Percentiles rank a stretch among this genome's conserved stretches.
phyloP scores from a whole-genome alignment of 2,888 invertebrate species.

The Ophion ellenae region DNA sequence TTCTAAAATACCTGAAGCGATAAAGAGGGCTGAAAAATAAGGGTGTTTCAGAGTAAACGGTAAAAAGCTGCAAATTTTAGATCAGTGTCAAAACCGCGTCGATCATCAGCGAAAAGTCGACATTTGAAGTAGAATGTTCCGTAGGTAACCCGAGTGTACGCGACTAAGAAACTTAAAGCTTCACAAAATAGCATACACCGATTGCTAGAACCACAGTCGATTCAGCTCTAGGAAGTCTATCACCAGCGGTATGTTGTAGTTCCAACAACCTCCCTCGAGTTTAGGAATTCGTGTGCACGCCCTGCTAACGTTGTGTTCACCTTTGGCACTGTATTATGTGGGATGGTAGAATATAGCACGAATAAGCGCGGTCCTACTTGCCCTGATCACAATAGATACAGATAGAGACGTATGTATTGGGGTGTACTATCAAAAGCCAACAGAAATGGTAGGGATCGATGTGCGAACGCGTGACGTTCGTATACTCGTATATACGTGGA shows the following conservation, averaged over 20 bases:
- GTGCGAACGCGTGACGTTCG: constrained; percentile 36
- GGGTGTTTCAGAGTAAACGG: background rate
- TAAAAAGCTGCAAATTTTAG: background rate
- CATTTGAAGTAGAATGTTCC: background rate
- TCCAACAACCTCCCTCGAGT: background rate
- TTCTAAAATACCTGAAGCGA: no score
- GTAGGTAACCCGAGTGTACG: background rate
- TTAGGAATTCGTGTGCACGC: constrained; percentile 38
- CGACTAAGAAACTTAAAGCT: background rate
- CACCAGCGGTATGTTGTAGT: background rate
- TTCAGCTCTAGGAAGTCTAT: constrained; percentile 31
- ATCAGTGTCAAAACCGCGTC: no score
- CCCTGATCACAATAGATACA: background rate
- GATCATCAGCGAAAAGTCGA: no score
- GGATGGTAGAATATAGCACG: constrained; percentile 4
- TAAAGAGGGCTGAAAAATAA: background rate
- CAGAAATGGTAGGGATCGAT: constrained; percentile 53
- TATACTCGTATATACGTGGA: background rate
- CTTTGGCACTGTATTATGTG: background rate
- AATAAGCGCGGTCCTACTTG: constrained; percentile 17
- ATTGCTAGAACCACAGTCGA: constrained; percentile 7
- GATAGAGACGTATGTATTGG: background rate
- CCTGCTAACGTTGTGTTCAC: constrained; percentile 3
- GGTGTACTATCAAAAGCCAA: constrained; percentile 24
- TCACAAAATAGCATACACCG: background rate